phyloP scores from a whole-genome alignment of 2,888 invertebrate species.

The Tenthredo amoena region DNA sequence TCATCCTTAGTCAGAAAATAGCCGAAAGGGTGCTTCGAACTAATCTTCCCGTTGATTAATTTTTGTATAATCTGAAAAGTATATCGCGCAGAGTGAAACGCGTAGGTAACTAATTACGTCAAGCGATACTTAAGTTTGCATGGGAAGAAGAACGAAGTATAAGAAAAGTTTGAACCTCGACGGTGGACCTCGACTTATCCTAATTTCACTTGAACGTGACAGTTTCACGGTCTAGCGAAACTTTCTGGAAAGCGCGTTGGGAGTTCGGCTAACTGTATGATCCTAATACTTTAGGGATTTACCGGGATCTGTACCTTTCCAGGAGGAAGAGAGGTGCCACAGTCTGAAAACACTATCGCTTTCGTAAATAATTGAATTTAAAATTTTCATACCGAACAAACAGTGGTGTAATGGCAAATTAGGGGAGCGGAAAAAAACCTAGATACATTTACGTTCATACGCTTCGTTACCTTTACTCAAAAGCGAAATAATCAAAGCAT shows the following conservation, averaged over 20 bases:
- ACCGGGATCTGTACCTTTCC: not conserved
- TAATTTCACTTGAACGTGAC: constrained; percentile 37
- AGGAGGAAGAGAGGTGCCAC: constrained; percentile 11
- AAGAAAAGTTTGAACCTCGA: constrained; percentile 19
- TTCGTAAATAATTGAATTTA: not conserved
- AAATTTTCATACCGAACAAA: not conserved
- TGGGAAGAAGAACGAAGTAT: not conserved
- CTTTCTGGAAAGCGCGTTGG: not conserved
- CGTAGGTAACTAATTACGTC: not conserved
- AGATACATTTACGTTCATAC: not conserved
- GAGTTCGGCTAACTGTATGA: constrained; percentile 19
- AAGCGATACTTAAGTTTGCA: not conserved
- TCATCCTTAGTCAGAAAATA: not conserved
- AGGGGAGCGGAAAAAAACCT: not conserved
- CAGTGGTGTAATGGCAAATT: not conserved
- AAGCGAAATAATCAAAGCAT: not conserved
- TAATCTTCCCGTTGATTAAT: constrained; percentile 8
- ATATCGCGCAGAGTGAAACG: not conserved
- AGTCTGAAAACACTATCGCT: not conserved
- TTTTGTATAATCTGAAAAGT: constrained; percentile 25
- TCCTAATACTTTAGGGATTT: constrained; percentile 20
- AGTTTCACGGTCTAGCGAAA: constrained; percentile 33
- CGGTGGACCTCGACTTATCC: not conserved
- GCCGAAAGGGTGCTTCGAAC: not conserved
- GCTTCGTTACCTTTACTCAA: not conserved